Base-by-base conservation (phyloP, 2,888 invertebrate species). In the Chaetogeoica ovagalla region DNA sequence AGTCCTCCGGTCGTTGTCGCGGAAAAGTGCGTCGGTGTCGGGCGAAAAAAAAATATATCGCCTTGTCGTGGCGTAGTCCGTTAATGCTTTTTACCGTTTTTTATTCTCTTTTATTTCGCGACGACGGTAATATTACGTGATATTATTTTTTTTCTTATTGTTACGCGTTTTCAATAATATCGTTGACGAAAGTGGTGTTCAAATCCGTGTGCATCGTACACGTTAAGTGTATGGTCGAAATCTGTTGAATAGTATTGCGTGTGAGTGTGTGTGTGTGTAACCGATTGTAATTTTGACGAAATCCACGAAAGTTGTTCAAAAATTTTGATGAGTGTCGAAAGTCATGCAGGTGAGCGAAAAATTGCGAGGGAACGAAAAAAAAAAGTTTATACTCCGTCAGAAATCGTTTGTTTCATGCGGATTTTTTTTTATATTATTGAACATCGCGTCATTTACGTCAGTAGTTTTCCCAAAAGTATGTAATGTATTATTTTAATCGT, bases 261-360 rank as follows among this genome's bases (percentile, higher is more conserved):
- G 30, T 30, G 57, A 13, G 57, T 57, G 17, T 30, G 30, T 30
- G 30, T 30, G 30, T 30, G 30, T 30, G 30, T n/a, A 30, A 30
- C 30, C 30, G 19, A 21, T 19, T 21, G 21, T 55, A 30, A 65
- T 65, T 74, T 74, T 15, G 57, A 66, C 57, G 43, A 75, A 75
- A 43, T 75, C 65, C 75, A 59, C 57, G 75, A 75, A 57, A 75
- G 5, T 75, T 57, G 23, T 19, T 62, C 59, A 76, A 72, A 52
- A 70, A 74, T 82, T 83, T 84, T 83, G 84, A 84, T 84, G 84
- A 83, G 82, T 84, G 83, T 83, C 84, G 83, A 83, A 83, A 84
- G 84, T 84, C 84, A 84, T 84, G 84, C 84, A 84, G 84, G 84
- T 84, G 81, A 84, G 82, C 82, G 60, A 59, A 48, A 48, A 48